Evolutionary conservation across 2,113 vertebrate genomes (phyloP), one percentile per base, ranked within the genome.

Genomic region (Eira barbara): DNA sequence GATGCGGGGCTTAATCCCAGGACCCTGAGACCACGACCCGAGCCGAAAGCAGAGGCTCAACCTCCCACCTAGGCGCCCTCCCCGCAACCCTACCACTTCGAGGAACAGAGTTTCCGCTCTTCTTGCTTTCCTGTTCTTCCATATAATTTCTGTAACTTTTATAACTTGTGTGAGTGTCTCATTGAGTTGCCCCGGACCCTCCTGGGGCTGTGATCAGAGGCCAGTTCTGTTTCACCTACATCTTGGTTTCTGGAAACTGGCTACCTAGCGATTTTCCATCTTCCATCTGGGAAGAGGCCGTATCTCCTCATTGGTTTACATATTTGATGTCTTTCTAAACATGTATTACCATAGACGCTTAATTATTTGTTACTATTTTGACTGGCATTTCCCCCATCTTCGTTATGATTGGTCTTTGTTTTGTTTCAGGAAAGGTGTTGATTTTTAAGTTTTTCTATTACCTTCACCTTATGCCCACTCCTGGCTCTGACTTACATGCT

Each of bases 401-500:
- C 21, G n/a, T 87, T 87, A 29, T 61, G 80, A 79, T 83, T 94
- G 61, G 14, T 7, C 90, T 95, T 89, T 79, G 69, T 92, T 96
- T 89, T 79, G 69, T 49, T 74, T 94, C 80, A 84, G 80, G 59
- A 90, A 73, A 92, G 39, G 6, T 74, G 25, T 36, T 89, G 34
- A 10, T 17, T 92, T 98, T 76, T 88, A 63, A 71, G 13, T 86
- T 82, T 96, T 90, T 74, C 39, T 93, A n/a, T 85, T 36, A 23
- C 49, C 49, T n/a, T 42, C 31, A 39, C 29, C 45, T 89, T 57
- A 73, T 67, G 45, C 55, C 25, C 17, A 55, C 13, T 59, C 45
- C 23, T 11, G 45, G 57, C 47, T 76, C 59, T 76, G 69, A 57
- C n/a, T 52, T 91, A 18, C 29, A 27, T 29, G 25, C 39, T 90